Conservation (phyloP, 2,113 vertebrate genomes). For the Anser brachyrhynchus region DNA sequence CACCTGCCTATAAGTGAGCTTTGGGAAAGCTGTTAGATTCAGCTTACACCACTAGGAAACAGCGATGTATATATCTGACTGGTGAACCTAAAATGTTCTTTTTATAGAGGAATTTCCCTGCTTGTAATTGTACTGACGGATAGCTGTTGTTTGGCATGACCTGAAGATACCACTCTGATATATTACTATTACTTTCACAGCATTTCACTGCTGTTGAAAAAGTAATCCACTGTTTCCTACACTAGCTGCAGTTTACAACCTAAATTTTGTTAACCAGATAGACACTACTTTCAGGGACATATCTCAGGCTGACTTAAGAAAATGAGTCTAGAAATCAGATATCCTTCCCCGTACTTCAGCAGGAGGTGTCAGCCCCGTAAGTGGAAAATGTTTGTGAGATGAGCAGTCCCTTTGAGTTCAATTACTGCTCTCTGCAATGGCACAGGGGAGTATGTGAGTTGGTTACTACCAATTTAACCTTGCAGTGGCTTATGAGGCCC, state of each 20-base stretch:
- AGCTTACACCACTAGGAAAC: neutral
- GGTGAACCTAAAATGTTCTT: neutral
- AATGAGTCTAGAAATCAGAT: neutral
- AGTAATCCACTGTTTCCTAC: neutral
- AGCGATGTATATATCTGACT: neutral
- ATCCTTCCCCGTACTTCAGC: neutral
- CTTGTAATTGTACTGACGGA: neutral
- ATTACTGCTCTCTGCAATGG: slow-evolving; percentile 50
- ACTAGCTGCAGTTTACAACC: neutral
- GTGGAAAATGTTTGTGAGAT: slow-evolving; percentile 58
- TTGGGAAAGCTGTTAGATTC: neutral
- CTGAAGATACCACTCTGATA: neutral
- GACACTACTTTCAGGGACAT: neutral
- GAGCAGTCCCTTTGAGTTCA: slow-evolving; percentile 59
- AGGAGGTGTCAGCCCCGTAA: neutral
- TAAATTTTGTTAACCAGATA: neutral
- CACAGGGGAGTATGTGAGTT: neutral
- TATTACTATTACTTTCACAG: neutral
- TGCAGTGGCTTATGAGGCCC: neutral
- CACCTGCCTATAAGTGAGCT: neutral
- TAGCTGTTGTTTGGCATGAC: neutral
- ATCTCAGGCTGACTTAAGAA: neutral
- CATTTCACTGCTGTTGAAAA: neutral
- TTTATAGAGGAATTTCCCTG: neutral
- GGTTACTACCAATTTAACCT: slow-evolving; percentile 26